Base-by-base conservation (phyloP, 1,140 invertebrate species). In the Drosophila athabasca region DNA sequence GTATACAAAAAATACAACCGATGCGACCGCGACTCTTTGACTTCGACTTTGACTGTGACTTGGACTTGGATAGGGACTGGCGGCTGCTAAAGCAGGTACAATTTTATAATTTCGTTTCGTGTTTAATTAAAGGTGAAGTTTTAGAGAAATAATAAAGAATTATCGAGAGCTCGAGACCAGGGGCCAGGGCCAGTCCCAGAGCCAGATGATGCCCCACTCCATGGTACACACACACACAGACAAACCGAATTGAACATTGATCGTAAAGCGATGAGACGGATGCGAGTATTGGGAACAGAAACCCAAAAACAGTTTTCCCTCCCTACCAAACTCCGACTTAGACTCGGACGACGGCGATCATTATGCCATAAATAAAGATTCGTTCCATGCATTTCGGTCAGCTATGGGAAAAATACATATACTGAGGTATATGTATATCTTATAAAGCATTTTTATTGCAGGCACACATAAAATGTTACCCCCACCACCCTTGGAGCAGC, bases 81-180 rank as follows among this genome's bases (percentile, higher is more conserved):
- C 73, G 67, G 73, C 67, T 79, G 77, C 62, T 87, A 87, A 89
- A 88, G 83, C 83, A 88, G 83, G 83, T 88, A 88, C 83, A 88
- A 83, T 88, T 88, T 88, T 88, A 88, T 88, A 88, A 88, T 88
- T 88, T 88, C 84, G 83, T 88, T 88, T 88, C 83, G 79, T 88
- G 83, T 89, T 88, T 88, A 88, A 88, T 88, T 88, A 88, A 88
- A 88, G 83, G 83, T 88, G 83, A 88, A 88, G 83, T 88, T 88
- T 88, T 88, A 88, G 87, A 88, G 83, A 88, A 88, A 88, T 88
- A 88, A 88, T 88, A 89, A 88, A 88, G 84, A 88, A 88, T 88
- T 88, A 88, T 89, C 84, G 72, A 79, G 83, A 65, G 69, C 55
- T 50, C 9, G 31, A 9, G 31, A 35, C 9, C 31, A 35, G 31